phyloP scores from a whole-genome alignment of 1,140 invertebrate genomes.

The Drosophila bipectinata region DNA sequence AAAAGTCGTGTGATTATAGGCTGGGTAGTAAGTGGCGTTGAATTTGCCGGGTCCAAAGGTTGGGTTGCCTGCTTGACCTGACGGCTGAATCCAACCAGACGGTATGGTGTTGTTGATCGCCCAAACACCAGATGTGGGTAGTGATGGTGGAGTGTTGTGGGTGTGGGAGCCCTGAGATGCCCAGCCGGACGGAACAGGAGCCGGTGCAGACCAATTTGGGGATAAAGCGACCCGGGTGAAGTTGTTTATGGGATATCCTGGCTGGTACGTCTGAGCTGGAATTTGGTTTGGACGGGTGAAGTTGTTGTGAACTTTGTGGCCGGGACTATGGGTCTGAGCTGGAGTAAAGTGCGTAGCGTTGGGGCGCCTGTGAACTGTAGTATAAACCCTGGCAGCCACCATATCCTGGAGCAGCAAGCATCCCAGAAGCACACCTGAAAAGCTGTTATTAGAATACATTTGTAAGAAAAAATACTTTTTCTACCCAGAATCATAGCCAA shows the following conservation, averaged over 20 bases:
- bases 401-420: conserved; percentile 23
- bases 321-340: conserved; percentile 19
- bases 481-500: conserved; percentile 46
- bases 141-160: neutral
- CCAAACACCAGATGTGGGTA: neutral
- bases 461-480: conserved; percentile 1
- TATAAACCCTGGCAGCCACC: conserved; percentile 1
- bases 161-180: neutral
- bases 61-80: neutral
- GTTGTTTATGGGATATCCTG: neutral
- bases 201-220: conserved; percentile 7
- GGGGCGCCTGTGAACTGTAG: neutral
- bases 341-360: conserved; percentile 41
- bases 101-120: neutral
- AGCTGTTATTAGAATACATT: neutral
- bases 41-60: neutral
- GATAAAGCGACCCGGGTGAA: conserved; percentile 2
- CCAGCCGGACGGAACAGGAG: neutral
- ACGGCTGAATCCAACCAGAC: neutral
- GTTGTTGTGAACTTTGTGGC: neutral
- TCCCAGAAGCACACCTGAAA: conserved; percentile 38
- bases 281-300: neutral
- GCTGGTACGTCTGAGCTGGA: conserved; percentile 18
- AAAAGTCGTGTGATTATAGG: neutral
- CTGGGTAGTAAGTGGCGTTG: conserved; percentile 10